Percentiles rank a stretch among this genome's conserved stretches.
Conservation (phyloP, 2,113 vertebrate species). For the Phaethornis superciliosus region DNA sequence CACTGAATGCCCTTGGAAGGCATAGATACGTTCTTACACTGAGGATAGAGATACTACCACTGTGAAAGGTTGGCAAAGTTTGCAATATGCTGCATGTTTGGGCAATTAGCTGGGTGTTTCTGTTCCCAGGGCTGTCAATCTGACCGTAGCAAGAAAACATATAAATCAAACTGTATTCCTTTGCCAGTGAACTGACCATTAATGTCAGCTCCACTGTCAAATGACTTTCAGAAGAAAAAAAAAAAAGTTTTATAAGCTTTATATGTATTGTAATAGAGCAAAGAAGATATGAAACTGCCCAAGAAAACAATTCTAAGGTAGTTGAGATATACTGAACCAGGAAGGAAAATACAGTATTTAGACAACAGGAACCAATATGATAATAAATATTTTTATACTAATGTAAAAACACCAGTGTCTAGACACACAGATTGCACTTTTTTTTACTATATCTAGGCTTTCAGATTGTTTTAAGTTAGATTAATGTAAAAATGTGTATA, state of each 20-base stretch:
- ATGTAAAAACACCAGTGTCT: background rate
- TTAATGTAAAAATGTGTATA: background rate
- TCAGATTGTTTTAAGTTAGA: background rate
- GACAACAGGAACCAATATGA: background rate
- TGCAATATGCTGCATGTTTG: conserved; percentile 29
- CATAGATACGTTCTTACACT: conserved; percentile 15
- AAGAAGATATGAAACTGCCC: background rate
- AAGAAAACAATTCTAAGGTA: background rate
- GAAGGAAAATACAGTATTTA: background rate
- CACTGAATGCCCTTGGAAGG: conserved; percentile 13
- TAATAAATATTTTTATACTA: background rate
- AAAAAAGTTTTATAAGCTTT: background rate
- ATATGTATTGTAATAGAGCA: background rate
- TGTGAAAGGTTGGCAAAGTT: conserved; percentile 49
- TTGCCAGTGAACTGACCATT: background rate
- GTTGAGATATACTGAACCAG: background rate
- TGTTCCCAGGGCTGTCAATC: conserved; percentile 49
- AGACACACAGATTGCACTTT: background rate
- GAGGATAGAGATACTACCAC: background rate
- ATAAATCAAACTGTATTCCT: conserved; percentile 29
- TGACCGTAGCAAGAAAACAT: conserved; percentile 34
- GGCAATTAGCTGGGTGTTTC: conserved; percentile 40
- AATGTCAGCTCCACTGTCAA: background rate
- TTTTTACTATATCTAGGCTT: background rate
- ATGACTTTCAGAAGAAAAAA: conserved; percentile 8